Evolutionary conservation across 2,888 invertebrate species (phyloP), one percentile per base, ranked within the genome.

Genomic region (Dicycla oo): DNA sequence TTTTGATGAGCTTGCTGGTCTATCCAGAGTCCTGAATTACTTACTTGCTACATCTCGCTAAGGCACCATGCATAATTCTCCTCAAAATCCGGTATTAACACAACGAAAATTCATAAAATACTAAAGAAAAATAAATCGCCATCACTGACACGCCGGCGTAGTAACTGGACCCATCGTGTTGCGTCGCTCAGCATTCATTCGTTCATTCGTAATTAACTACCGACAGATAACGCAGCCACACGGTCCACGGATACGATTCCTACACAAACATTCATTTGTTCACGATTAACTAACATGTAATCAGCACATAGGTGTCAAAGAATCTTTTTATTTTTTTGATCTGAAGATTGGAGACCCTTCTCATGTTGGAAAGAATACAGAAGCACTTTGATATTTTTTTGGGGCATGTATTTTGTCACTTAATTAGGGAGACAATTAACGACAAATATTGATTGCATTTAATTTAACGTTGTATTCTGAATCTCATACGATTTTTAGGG

Each of bases 191-290:
- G 67, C 69, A 75, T 79, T 84, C 69, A 71, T 69, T 54, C 57
- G 72, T 79, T 84, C 69, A 71, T 69, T 54, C 57, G 72, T 85
- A 86, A 85, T 87, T 82, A 86, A 78, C 80, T 73, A 76, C 58
- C 49, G 75, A 66, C 68, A 77, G 87, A 85, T 80, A 75, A 53
- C 75, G 61, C 63, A 43, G 61, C 72, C 23, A 45, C 80, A 40
- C 69, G 15, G 26, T 34, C 65, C 58, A 23, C 64, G 60, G 78
- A 78, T 77, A 73, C 73, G 53, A 65, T 84, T 73, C 57, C 78
- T 67, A 68, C 60, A 76, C 63, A 78, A 84, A 81, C 85, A 81
- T 80, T 69, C 30, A 80, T 83, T 83, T 80, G 76, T 76, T 64
- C 67, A 71, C 69, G 63, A 71, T 85, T 67, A 69, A 75, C 67